Percentiles rank a stretch among this genome's conserved stretches.
Evolutionary conservation across 2,113 vertebrate species (phyloP).

Genomic region (Camelus dromedarius): DNA sequence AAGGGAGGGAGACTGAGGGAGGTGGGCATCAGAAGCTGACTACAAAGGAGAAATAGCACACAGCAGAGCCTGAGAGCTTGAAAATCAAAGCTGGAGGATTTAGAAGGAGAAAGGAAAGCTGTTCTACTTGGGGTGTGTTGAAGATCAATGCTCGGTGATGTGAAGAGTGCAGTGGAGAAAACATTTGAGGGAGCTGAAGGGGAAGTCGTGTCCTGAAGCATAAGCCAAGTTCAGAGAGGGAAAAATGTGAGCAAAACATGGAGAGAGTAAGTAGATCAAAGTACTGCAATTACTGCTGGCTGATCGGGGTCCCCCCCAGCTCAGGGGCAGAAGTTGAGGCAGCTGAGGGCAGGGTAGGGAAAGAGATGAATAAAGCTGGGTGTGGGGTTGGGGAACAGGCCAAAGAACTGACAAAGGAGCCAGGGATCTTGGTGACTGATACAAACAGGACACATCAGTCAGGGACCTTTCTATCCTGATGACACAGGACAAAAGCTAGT

Average conservation of each 20-base stretch:
- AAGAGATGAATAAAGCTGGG: rapidly evolving
- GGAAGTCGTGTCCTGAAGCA: rapidly evolving
- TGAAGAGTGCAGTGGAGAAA: rapidly evolving
- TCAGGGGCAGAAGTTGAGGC: rapidly evolving
- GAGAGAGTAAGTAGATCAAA: rapidly evolving
- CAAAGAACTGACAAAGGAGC: not conserved
- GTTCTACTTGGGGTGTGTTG: rapidly evolving
- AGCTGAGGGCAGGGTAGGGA: rapidly evolving
- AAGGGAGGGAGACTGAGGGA: no score
- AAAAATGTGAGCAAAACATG: not conserved
- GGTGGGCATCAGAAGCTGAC: not conserved
- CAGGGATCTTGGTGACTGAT: not conserved
- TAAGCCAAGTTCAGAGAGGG: rapidly evolving
- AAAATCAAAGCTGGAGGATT: not conserved
- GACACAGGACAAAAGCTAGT: not conserved
- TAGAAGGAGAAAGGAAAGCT: not conserved
- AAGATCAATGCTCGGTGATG: no score
- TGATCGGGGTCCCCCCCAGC: no score
- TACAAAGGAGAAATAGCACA: not conserved
- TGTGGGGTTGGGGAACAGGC: rapidly evolving
- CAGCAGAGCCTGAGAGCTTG: not conserved
- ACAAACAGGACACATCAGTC: not conserved
- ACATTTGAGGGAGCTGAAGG: not conserved
- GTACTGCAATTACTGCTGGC: not conserved
- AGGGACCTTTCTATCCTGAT: not conserved